phyloP scores from a whole-genome alignment of 2,113 vertebrate genomes.

The Psilopsiagon aymara region DNA sequence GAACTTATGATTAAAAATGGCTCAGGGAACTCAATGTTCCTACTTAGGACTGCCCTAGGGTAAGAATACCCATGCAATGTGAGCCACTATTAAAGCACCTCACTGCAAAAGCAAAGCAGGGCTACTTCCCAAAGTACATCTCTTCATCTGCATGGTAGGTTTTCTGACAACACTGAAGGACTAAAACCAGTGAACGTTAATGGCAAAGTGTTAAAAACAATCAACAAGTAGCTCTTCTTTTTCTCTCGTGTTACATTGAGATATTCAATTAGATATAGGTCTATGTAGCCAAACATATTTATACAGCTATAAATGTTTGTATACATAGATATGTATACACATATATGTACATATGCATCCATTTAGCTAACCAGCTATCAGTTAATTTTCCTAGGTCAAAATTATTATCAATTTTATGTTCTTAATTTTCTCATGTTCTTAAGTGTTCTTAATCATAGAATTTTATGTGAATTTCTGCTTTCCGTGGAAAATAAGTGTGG shows the following conservation, averaged over 20 bases:
- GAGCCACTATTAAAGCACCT: not conserved
- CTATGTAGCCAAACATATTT: not conserved
- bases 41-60: not conserved
- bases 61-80: fast-evolving
- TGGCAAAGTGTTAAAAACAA: not conserved
- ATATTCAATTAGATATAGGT: not conserved
- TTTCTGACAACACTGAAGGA: not conserved
- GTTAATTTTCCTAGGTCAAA: not conserved
- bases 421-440: not conserved
- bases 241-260: not conserved
- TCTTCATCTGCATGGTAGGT: fast-evolving
- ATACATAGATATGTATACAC: not conserved
- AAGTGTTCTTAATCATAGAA: not conserved
- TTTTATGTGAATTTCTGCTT: not conserved
- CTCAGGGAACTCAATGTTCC: not conserved
- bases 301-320: not conserved
- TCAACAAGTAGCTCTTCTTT: not conserved
- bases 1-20: not conserved
- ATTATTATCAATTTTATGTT: not conserved
- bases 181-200: not conserved
- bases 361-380: not conserved
- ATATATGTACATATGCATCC: not conserved
- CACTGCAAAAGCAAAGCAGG: fast-evolving
- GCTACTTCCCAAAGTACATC: not conserved
- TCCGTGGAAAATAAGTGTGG: not conserved